These are phyloP conservation scores for Podabrus alpinus DNA, from an alignment of 2,888 invertebrate genomes.

Conservation along the genomic window DNA sequence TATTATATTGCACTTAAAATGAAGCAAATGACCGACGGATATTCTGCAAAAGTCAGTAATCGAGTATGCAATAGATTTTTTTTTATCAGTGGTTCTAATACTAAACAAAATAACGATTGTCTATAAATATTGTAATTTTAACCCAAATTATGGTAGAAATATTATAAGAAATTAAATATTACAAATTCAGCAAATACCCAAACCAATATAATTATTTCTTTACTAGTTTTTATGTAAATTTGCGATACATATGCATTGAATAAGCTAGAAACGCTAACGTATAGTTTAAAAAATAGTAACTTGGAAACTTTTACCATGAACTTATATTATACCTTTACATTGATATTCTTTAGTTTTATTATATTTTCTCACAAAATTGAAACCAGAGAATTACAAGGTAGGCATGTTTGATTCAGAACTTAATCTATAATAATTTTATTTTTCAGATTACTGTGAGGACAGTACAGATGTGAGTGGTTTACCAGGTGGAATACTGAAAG, in stretches of 20 bases:
- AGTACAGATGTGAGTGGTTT: background rate
- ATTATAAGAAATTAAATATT: background rate
- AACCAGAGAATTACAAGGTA: background rate
- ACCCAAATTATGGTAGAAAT: background rate
- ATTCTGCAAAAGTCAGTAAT: too few relatives aligned
- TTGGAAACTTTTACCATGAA: background rate
- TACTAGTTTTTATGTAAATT: background rate
- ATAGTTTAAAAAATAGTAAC: background rate
- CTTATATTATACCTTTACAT: background rate
- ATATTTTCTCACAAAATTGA: background rate
- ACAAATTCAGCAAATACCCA: too few relatives aligned
- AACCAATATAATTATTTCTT: background rate
- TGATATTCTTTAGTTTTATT: background rate
- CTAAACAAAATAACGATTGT: too few relatives aligned
- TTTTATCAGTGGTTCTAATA: too few relatives aligned
- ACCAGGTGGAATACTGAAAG: background rate
- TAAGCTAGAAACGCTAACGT: background rate
- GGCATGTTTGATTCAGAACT: background rate
- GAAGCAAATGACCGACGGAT: too few relatives aligned
- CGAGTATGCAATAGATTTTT: too few relatives aligned
- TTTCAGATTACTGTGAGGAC: background rate
- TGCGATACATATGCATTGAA: background rate
- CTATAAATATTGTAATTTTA: background rate
- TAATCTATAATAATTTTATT: background rate
- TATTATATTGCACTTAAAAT: too few relatives aligned